Percentiles rank a stretch among this genome's conserved stretches.
These are phyloP conservation scores for Lasioglossum villosulum DNA, from an alignment of 2,888 invertebrate genomes.

Conservation along the genomic window DNA sequence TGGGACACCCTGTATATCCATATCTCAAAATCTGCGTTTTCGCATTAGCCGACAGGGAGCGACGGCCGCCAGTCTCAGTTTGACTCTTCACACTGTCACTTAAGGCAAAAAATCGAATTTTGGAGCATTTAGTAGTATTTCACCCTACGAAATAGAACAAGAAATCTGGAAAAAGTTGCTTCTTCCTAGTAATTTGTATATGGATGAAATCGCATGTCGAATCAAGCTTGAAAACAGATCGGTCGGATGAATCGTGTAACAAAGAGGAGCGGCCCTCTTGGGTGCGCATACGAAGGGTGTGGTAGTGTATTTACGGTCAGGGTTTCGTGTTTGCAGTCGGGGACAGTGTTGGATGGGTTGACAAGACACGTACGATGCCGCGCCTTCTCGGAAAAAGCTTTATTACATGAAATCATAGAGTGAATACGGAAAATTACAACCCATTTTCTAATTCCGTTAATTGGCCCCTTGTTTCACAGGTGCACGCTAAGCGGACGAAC, in stretches of 20 bases:
- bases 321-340: conserved; percentile 61
- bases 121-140: background rate
- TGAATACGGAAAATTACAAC: background rate
- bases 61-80: too few relatives aligned
- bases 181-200: conserved; percentile 3
- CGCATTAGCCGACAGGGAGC: too few relatives aligned
- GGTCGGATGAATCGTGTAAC: conserved; percentile 19
- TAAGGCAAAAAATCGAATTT: background rate
- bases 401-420: conserved; percentile 12
- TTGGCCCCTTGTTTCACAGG: background rate
- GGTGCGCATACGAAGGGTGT: conserved; percentile 41
- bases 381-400: conserved; percentile 56
- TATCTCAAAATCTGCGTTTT: too few relatives aligned
- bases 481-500: background rate
- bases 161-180: background rate
- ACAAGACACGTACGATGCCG: conserved; percentile 60
- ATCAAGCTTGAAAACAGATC: conserved; percentile 11
- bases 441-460: background rate
- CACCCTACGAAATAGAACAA: background rate
- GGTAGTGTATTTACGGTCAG: conserved; percentile 29
- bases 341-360: conserved; percentile 55
- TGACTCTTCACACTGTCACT: background rate
- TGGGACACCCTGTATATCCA: too few relatives aligned
- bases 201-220: conserved; percentile 12
- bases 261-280: conserved; percentile 54